Percentiles rank a stretch among this genome's conserved stretches.
phyloP scores from a whole-genome alignment of 2,797 vertebrate species.

The Delichon dasypus region DNA sequence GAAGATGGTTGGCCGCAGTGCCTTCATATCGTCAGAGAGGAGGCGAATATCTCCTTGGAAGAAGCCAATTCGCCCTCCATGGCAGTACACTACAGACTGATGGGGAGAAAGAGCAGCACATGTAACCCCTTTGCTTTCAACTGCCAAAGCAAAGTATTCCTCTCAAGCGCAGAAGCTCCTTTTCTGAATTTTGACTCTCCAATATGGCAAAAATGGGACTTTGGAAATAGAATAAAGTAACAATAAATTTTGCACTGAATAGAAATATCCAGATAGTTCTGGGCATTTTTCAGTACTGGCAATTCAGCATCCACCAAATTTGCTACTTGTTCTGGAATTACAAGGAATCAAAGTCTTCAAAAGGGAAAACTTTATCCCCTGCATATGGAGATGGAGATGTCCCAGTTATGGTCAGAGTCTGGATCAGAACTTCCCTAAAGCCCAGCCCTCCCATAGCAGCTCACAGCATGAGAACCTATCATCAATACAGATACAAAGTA shows the following conservation, averaged over 20 bases:
- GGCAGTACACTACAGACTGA: slow-evolving; percentile 95
- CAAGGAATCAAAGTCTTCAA: not conserved
- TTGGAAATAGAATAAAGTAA: not conserved
- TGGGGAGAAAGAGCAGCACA: not conserved
- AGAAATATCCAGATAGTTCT: not conserved
- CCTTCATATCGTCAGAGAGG: slow-evolving; percentile 96
- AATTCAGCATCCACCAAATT: not conserved
- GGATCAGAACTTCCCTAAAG: not conserved
- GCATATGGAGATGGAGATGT: not conserved
- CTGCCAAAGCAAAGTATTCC: not conserved
- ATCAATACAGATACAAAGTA: not conserved
- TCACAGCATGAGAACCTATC: not conserved
- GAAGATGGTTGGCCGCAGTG: slow-evolving; percentile 91
- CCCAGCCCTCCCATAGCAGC: not conserved
- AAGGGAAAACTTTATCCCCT: not conserved
- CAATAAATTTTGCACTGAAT: not conserved
- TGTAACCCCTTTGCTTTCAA: not conserved
- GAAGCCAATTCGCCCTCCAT: slow-evolving; percentile 93
- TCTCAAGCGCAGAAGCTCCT: not conserved
- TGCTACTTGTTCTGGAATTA: not conserved
- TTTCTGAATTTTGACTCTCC: not conserved
- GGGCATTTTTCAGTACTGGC: not conserved
- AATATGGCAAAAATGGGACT: not conserved
- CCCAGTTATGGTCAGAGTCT: not conserved
- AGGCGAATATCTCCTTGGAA: slow-evolving; percentile 98